phyloP scores from a whole-genome alignment of 1,140 invertebrate species.

The Drosophila athabasca region DNA sequence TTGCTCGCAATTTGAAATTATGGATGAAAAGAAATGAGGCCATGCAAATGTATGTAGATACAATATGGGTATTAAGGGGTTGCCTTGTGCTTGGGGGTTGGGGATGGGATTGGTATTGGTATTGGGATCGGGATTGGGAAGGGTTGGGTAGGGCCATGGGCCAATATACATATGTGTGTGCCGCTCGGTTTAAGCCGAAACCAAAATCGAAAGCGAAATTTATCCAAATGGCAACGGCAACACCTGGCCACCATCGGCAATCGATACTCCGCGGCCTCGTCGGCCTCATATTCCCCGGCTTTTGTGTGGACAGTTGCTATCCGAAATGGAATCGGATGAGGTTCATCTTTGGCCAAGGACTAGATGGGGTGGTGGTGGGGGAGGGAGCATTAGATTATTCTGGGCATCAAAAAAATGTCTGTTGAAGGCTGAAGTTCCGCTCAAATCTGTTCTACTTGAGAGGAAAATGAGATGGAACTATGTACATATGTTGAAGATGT shows the following conservation, averaged over 20 bases:
- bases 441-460: too few species aligned
- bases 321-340: slow-evolving; percentile 17
- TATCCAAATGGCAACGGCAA: slow-evolving; percentile 9
- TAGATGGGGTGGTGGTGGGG: too few species aligned
- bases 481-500: too few species aligned
- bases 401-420: too few species aligned
- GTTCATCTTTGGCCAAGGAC: too few species aligned
- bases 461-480: too few species aligned
- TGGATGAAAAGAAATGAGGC: slow-evolving; percentile 66
- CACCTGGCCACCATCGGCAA: slow-evolving; percentile 42
- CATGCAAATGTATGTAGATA: slow-evolving; percentile 74
- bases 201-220: too few species aligned
- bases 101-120: slow-evolving; percentile 4
- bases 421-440: too few species aligned
- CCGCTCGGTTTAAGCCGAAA: slow-evolving; percentile 14
- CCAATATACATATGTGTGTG: slow-evolving; percentile 20
- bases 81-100: not conserved
- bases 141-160: slow-evolving; percentile 20
- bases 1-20: slow-evolving; percentile 79
- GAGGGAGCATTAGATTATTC: too few species aligned
- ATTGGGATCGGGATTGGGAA: not conserved
- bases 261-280: slow-evolving; percentile 13
- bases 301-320: slow-evolving; percentile 35
- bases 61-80: slow-evolving; percentile 48
- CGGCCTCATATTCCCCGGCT: slow-evolving; percentile 1